Base-by-base conservation (phyloP, 2,797 vertebrate genomes). In the Micrastur ruficollis region DNA sequence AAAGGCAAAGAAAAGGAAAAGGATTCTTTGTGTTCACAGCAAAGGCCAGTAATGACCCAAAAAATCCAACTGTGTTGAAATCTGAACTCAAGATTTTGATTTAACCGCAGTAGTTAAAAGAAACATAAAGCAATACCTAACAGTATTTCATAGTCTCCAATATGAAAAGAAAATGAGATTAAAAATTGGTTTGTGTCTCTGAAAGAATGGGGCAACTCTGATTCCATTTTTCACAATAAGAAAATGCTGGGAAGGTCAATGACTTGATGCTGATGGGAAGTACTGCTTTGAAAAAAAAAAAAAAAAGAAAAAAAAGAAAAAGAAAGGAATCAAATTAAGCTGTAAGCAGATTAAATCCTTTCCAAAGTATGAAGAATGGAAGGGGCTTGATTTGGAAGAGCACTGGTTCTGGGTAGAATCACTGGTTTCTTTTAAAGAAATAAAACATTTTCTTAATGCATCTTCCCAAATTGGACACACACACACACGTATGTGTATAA, bases 21-120 rank as follows among this genome's bases (percentile, higher is more conserved):
- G 23, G 62, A 79, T 75, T 90, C 65, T 93, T 90, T 74, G 71
- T 85, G 74, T 89, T 95, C 89, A 96, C 66, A 93, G 86, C 84
- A 83, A 92, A 95, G 92, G 75, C 62, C 81, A 79, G 62, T 92
- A 93, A 88, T 25, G 90, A 95, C 63, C 67, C 62, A 34, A 91
- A 96, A 95, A 95, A 14, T 32, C 81, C 72, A 95, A 80, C 83
- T 49, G 88, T 90, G 80, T 70, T 92, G 73, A 86, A 93, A 96
- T 72, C 79, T 73, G 79, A 95, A 86, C 90, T 81, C 72, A 83
- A 79, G 62, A 52, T 82, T 93, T 94, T 96, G 94, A 91, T 94
- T 90, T 82, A 91, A 93, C 91, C 67, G 71, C 61, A 47, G 71
- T 44, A 89, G 68, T 91, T 85, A 72, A 96, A 94, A 94, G 79